Evolutionary conservation across 2,113 vertebrate genomes (phyloP).

Genomic region (Embiotoca jacksoni): DNA sequence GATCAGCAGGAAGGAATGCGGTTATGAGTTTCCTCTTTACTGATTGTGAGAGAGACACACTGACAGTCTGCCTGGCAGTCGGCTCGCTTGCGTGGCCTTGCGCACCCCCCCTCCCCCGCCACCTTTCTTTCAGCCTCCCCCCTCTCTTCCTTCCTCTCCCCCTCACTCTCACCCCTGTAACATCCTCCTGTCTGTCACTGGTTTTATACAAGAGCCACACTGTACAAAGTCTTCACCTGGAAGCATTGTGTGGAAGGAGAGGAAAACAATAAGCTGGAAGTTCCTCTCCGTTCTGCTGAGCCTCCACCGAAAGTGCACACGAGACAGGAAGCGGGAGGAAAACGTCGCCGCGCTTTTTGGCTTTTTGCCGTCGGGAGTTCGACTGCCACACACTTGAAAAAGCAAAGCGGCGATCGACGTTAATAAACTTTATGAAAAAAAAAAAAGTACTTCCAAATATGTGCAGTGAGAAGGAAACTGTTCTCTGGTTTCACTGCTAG

Average conservation of each 20-base stretch:
- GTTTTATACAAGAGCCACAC: conserved; percentile 48
- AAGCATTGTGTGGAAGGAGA: conserved; percentile 13
- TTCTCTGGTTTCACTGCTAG: neutral
- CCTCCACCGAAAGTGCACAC: neutral
- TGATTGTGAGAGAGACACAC: conserved; percentile 27
- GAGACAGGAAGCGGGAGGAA: neutral
- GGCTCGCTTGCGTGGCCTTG: conserved; percentile 52
- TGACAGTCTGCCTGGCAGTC: conserved; percentile 53
- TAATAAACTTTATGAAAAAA: neutral
- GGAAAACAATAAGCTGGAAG: conserved; percentile 36
- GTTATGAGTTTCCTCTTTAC: conserved; percentile 61
- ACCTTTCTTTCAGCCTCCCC: neutral
- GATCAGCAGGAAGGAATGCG: conserved; percentile 55
- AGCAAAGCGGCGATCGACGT: no score
- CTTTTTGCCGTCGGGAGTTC: neutral
- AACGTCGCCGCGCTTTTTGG: neutral
- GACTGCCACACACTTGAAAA: neutral
- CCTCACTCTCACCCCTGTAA: conserved; percentile 2
- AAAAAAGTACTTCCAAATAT: neutral
- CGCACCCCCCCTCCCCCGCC: conserved; percentile 1
- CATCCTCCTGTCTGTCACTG: conserved; percentile 51
- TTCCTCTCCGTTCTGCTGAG: neutral
- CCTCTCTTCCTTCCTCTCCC: conserved; percentile 29
- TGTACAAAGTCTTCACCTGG: conserved; percentile 45
- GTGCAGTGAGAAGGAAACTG: neutral